These are phyloP conservation scores for Eretmocerus hayati DNA, from an alignment of 2,888 invertebrate species.

Conservation along the genomic window DNA sequence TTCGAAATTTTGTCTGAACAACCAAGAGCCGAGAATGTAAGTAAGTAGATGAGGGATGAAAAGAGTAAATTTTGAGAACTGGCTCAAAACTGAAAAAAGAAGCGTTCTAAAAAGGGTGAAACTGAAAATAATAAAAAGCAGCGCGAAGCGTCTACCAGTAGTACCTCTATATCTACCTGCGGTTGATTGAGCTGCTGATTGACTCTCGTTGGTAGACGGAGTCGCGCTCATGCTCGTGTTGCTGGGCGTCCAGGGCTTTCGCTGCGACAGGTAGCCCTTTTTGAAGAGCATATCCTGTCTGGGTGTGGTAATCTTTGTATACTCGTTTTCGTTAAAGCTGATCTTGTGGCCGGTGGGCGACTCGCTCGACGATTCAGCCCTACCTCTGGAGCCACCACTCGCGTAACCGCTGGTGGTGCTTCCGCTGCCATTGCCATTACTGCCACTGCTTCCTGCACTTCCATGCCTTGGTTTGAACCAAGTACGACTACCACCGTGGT, in stretches of 20 bases:
- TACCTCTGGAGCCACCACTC: constrained; percentile 27
- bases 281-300: constrained; percentile 65
- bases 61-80: too few species aligned
- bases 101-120: background rate
- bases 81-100: background rate
- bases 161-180: constrained; percentile 40
- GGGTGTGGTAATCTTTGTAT: constrained; percentile 63
- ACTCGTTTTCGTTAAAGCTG: constrained; percentile 59
- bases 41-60: background rate
- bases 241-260: constrained; percentile 29
- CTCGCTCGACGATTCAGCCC: constrained; percentile 31
- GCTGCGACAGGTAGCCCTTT: constrained; percentile 59
- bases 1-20: too few species aligned
- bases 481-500: constrained; percentile 4
- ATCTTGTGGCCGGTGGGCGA: constrained; percentile 27
- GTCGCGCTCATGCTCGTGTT: constrained; percentile 43
- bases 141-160: background rate
- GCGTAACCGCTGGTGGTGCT: constrained; percentile 31
- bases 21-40: background rate
- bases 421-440: constrained; percentile 1
- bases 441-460: constrained; percentile 14
- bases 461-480: constrained; percentile 17
- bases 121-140: background rate
- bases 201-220: constrained; percentile 45
- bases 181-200: constrained; percentile 45